phyloP scores from a whole-genome alignment of 2,797 vertebrate genomes.

The Semotilus atromaculatus region DNA sequence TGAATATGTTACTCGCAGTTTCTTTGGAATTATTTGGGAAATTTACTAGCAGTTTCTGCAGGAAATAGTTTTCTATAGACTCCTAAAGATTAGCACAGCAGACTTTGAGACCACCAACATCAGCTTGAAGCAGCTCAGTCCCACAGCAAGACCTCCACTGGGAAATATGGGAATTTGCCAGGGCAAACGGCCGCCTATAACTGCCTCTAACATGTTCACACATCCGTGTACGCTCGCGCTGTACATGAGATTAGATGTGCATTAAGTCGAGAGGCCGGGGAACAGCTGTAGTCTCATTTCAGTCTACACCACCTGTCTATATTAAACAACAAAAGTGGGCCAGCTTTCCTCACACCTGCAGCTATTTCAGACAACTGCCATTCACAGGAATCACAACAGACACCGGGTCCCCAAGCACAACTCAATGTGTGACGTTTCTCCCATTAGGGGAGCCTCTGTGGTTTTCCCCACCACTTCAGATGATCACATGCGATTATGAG shows the following conservation, averaged over 20 bases:
- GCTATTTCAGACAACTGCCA: constrained; percentile 32
- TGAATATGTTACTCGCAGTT: background rate
- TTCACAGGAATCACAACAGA: constrained; percentile 10
- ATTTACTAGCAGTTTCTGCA: background rate
- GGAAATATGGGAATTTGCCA: constrained; percentile 70
- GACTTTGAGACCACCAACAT: background rate
- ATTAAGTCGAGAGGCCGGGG: constrained; percentile 56
- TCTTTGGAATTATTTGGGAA: background rate
- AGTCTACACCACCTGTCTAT: constrained; percentile 30
- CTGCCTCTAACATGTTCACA: constrained; percentile 53
- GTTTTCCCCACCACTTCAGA: background rate
- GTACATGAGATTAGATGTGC: constrained; percentile 12
- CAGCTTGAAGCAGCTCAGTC: background rate
- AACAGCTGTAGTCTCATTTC: constrained; percentile 64
- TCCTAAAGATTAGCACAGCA: background rate
- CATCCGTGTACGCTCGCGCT: background rate
- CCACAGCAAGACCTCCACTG: constrained; percentile 59
- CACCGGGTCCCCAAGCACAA: background rate
- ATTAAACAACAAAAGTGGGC: constrained; percentile 45
- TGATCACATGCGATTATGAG: background rate
- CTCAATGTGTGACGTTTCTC: background rate
- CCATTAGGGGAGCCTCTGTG: background rate
- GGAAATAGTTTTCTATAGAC: background rate
- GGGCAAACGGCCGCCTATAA: constrained; percentile 62
- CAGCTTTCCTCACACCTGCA: constrained; percentile 26